Conservation (phyloP, 2,113 vertebrate species). For the Corydoras maculifer region DNA sequence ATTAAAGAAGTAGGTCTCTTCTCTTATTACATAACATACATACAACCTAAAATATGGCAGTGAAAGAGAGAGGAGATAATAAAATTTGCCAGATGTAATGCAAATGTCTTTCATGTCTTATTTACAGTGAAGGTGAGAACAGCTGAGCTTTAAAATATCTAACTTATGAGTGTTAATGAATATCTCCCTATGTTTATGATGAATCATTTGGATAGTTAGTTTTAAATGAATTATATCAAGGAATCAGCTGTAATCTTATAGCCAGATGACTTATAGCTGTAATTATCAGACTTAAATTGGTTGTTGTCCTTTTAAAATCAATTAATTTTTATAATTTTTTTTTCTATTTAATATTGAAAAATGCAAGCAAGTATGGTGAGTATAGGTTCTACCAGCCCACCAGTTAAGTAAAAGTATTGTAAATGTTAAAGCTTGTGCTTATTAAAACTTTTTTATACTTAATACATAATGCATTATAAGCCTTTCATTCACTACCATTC, state of each 20-base stretch:
- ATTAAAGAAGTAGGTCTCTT: too few species aligned
- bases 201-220: conserved; percentile 4
- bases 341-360: too few species aligned
- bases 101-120: conserved; percentile 33
- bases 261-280: not conserved
- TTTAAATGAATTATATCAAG: not conserved
- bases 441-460: too few species aligned
- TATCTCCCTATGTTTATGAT: conserved; percentile 21
- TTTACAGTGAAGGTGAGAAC: conserved; percentile 32
- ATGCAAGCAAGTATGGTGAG: too few species aligned
- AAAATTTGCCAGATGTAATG: conserved; percentile 36
- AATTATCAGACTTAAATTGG: too few species aligned
- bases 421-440: too few species aligned
- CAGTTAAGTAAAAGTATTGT: too few species aligned
- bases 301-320: too few species aligned
- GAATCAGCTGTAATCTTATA: not conserved
- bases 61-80: conserved; percentile 16
- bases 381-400: too few species aligned
- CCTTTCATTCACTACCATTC: too few species aligned
- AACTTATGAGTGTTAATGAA: conserved; percentile 16
- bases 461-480: too few species aligned
- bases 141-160: conserved; percentile 13
- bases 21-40: not conserved
- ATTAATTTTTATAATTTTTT: too few species aligned
- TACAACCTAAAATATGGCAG: not conserved